phyloP scores from a whole-genome alignment of 2,797 vertebrate genomes.

The Luscinia megarhynchos region DNA sequence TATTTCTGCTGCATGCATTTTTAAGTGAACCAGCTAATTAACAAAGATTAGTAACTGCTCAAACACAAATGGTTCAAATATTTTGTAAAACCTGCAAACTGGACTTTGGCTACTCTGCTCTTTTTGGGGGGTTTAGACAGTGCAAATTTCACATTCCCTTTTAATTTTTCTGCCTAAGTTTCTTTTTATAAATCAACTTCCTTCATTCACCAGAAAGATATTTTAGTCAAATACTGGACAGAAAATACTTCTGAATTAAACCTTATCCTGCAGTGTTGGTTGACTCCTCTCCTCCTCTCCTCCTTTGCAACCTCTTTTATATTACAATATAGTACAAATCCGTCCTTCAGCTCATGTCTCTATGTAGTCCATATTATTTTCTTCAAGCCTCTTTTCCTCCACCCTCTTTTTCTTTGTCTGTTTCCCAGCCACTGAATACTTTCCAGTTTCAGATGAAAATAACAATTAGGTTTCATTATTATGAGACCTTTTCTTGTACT shows the following conservation, averaged over 20 bases:
- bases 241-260: slow-evolving; percentile 26
- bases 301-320: neutral
- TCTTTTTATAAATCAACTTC: neutral
- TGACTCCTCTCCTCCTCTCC: neutral
- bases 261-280: neutral
- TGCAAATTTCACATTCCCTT: neutral
- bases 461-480: slow-evolving; percentile 19
- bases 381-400: neutral
- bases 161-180: neutral
- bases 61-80: neutral
- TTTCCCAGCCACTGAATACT: neutral
- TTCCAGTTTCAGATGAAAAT: neutral
- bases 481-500: neutral
- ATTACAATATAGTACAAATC: neutral
- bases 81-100: neutral
- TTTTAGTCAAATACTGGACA: neutral
- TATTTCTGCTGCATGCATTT: neutral
- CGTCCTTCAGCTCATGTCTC: neutral
- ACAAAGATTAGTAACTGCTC: neutral
- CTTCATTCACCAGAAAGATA: neutral
- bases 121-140: neutral
- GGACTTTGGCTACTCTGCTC: neutral
- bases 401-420: neutral
- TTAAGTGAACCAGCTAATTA: neutral
- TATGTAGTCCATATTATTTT: neutral